phyloP scores from a whole-genome alignment of 2,113 vertebrate genomes.

The Sisor rabdophorus region DNA sequence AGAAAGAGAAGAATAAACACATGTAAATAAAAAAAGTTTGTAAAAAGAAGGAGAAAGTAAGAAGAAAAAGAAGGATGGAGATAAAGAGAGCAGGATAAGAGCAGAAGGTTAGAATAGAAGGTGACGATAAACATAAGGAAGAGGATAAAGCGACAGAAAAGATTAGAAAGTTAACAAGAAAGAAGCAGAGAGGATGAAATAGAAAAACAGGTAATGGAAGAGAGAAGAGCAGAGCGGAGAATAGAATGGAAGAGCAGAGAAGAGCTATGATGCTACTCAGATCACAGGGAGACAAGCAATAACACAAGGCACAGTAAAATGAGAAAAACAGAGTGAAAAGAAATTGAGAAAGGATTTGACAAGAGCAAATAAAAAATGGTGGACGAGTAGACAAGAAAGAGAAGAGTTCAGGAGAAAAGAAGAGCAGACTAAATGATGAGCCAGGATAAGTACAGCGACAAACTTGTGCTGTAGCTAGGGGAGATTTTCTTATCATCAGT shows the following conservation, averaged over 20 bases:
- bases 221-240: not conserved
- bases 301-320: no score
- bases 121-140: not conserved
- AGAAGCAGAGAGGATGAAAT: not conserved
- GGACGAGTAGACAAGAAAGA: not conserved
- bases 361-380: not conserved
- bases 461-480: not conserved
- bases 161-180: not conserved
- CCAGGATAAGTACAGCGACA: not conserved
- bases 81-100: no score
- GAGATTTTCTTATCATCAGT: not conserved
- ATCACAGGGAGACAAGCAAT: not conserved
- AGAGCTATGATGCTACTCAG: rapidly evolving
- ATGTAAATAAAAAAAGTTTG: not conserved
- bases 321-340: not conserved
- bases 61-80: no score
- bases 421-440: not conserved
- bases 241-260: not conserved
- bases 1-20: no score
- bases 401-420: not conserved
- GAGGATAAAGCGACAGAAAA: not conserved
- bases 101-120: no score
- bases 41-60: no score
- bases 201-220: not conserved
- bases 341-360: not conserved